These are phyloP conservation scores for Bombyx huttoni DNA, from an alignment of 2,888 invertebrate species.

Conservation along the genomic window DNA sequence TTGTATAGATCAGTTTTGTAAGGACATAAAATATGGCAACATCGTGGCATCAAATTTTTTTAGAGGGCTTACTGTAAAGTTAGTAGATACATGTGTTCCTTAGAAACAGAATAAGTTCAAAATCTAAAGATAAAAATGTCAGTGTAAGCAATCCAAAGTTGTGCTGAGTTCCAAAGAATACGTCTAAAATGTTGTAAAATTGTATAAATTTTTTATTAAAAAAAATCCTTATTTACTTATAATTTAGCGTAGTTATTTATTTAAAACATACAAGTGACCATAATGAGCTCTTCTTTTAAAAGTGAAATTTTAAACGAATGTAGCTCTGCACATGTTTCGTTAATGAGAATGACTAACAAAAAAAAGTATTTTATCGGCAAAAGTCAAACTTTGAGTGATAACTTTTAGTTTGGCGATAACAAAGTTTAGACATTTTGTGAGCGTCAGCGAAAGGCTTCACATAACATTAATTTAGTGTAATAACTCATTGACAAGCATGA, in stretches of 20 bases:
- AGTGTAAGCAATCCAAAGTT: slow-evolving; percentile 58
- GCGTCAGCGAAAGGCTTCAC: slow-evolving; percentile 17
- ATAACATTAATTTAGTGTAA: slow-evolving; percentile 7
- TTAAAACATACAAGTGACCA: slow-evolving; percentile 40
- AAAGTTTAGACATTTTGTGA: slow-evolving; percentile 62
- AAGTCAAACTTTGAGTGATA: slow-evolving; percentile 59
- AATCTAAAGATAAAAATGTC: neutral
- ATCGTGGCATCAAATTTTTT: no score
- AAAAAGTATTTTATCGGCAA: slow-evolving; percentile 26
- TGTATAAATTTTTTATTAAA: slow-evolving; percentile 56
- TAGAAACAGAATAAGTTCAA: slow-evolving; percentile 7
- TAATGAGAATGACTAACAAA: neutral
- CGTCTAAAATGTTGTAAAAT: slow-evolving; percentile 67
- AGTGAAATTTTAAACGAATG: slow-evolving; percentile 56
- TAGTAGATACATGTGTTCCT: slow-evolving; percentile 11
- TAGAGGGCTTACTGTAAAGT: neutral
- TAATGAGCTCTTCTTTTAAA: slow-evolving; percentile 61
- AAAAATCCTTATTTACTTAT: slow-evolving; percentile 66
- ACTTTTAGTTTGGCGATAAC: slow-evolving; percentile 24
- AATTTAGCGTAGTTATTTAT: slow-evolving; percentile 67
- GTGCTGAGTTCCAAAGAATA: slow-evolving; percentile 65
- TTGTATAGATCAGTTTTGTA: no score
- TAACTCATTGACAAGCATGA: slow-evolving; percentile 21
- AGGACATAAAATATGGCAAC: no score
- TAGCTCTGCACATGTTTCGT: slow-evolving; percentile 30